phyloP scores from a whole-genome alignment of 2,888 invertebrate species.

The Scaeva pyrastri region DNA sequence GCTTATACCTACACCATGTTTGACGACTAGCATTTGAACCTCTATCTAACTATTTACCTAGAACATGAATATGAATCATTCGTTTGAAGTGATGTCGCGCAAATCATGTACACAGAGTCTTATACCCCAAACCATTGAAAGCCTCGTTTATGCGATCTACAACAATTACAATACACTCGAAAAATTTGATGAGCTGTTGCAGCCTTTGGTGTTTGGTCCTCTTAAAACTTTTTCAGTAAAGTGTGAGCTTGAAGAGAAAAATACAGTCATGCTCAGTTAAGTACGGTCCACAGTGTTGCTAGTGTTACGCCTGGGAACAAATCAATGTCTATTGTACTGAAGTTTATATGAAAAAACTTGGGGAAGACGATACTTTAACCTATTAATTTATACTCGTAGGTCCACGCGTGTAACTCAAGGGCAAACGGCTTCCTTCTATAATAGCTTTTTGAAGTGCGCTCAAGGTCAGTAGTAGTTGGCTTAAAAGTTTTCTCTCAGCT shows the following conservation, averaged over 20 bases:
- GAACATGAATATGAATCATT: conserved; percentile 28
- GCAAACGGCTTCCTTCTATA: conserved; percentile 54
- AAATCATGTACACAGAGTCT: conserved; percentile 63
- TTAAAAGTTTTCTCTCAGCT: conserved; percentile 47
- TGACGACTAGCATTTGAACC: not conserved
- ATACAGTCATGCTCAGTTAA: conserved; percentile 63
- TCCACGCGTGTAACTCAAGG: conserved; percentile 64
- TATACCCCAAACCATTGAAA: conserved; percentile 51
- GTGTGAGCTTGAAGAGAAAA: conserved; percentile 19
- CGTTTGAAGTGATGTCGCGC: conserved; percentile 51
- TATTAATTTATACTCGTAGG: conserved; percentile 66
- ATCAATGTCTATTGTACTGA: conserved; percentile 51
- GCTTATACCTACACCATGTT: not conserved
- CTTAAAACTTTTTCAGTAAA: conserved; percentile 30
- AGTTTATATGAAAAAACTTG: conserved; percentile 58
- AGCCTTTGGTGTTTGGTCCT: conserved; percentile 2
- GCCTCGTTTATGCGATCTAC: conserved; percentile 38
- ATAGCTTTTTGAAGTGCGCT: conserved; percentile 53
- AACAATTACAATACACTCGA: conserved; percentile 45
- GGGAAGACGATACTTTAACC: conserved; percentile 65
- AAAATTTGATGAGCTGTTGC: conserved; percentile 26
- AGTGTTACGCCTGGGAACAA: conserved; percentile 46
- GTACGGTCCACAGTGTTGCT: conserved; percentile 55
- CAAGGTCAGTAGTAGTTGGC: conserved; percentile 66
- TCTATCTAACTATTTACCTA: not conserved